phyloP scores from a whole-genome alignment of 2,888 invertebrate species.

The Malthinus seriepunctatus region DNA sequence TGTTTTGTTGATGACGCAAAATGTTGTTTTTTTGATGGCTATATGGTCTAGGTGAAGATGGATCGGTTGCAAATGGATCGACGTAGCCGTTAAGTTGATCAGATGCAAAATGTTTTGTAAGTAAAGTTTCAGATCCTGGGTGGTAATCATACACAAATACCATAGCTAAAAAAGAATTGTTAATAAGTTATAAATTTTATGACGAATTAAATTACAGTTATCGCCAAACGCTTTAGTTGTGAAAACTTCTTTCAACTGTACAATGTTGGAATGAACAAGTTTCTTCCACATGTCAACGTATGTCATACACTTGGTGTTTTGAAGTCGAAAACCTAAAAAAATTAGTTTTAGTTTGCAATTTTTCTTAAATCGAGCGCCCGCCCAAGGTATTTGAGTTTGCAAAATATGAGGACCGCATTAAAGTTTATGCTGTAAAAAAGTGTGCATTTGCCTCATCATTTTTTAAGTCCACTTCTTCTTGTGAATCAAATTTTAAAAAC shows the following conservation, averaged over 20 bases:
- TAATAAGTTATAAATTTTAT: constrained; percentile 5
- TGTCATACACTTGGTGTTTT: constrained; percentile 81
- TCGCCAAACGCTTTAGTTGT: constrained; percentile 96
- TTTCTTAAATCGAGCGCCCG: too few relatives aligned
- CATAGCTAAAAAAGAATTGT: constrained; percentile 68
- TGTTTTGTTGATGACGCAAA: constrained; percentile 72
- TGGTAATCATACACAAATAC: constrained; percentile 96
- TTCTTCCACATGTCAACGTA: constrained; percentile 94
- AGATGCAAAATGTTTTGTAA: constrained; percentile 80
- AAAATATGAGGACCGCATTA: too few relatives aligned
- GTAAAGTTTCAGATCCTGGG: constrained; percentile 86
- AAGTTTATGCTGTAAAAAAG: too few relatives aligned
- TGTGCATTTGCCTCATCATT: too few relatives aligned
- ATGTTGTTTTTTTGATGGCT: constrained; percentile 83
- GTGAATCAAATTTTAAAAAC: too few relatives aligned
- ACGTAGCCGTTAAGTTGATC: constrained; percentile 67
- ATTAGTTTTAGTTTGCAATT: too few relatives aligned
- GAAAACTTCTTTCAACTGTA: constrained; percentile 90
- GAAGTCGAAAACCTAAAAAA: constrained; percentile 72
- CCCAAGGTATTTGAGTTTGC: too few relatives aligned
- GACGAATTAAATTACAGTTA: constrained; percentile 71
- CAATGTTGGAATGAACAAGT: constrained; percentile 92
- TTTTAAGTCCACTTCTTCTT: too few relatives aligned
- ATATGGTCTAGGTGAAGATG: constrained; percentile 77
- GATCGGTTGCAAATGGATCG: constrained; percentile 83